phyloP scores from a whole-genome alignment of 2,888 invertebrate species.

The Pandemis cinnamomeana region DNA sequence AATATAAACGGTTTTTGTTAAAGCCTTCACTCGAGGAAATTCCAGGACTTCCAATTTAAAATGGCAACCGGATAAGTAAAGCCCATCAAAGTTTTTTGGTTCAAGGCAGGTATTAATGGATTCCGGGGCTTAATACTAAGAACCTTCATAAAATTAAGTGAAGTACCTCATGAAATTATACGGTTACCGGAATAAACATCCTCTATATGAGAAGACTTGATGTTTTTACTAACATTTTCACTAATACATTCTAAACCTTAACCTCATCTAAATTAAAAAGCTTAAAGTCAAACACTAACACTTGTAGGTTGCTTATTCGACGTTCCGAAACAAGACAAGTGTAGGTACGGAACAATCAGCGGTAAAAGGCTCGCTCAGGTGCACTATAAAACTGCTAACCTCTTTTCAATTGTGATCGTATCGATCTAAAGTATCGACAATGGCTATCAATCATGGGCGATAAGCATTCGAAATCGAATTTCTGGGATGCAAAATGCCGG shows the following conservation, averaged over 20 bases:
- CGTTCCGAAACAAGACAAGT: constrained; percentile 22
- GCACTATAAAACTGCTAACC: constrained; percentile 37
- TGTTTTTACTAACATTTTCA: background rate
- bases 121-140: constrained; percentile 33
- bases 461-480: constrained; percentile 59
- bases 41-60: constrained; percentile 70
- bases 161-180: background rate
- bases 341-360: constrained; percentile 7
- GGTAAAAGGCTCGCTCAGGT: constrained; percentile 32
- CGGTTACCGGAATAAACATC: background rate
- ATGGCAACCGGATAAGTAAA: constrained; percentile 66
- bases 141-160: constrained; percentile 27
- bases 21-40: constrained; percentile 67
- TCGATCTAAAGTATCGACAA: constrained; percentile 52
- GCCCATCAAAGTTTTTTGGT: constrained; percentile 53
- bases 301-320: background rate
- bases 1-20: constrained; percentile 61
- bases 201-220: background rate
- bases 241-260: no score
- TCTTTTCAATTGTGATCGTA: constrained; percentile 39
- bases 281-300: background rate
- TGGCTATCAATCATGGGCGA: constrained; percentile 58
- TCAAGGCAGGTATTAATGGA: constrained; percentile 43
- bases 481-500: constrained; percentile 66
- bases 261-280: background rate